These are phyloP conservation scores for Gymnoscopelus microlampas DNA, from an alignment of 2,797 vertebrate genomes.

Conservation along the genomic window DNA sequence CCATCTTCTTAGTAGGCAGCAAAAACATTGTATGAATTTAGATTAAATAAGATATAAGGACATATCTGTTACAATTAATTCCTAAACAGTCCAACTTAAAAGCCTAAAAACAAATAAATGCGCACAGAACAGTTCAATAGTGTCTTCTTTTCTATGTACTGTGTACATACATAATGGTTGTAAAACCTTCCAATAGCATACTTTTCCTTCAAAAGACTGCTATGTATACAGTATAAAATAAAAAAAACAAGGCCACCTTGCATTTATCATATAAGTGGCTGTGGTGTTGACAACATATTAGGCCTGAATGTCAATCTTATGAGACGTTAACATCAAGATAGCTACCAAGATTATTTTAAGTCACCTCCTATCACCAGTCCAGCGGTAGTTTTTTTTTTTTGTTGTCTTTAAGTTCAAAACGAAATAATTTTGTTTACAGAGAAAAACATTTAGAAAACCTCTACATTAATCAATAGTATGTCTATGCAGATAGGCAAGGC, in stretches of 20 bases:
- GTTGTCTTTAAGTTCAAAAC: too few species aligned
- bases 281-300: constrained; percentile 12
- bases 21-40: constrained; percentile 17
- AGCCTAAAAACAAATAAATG: constrained; percentile 45
- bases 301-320: neutral
- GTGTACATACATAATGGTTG: neutral
- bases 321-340: too few species aligned
- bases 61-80: too few species aligned
- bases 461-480: constrained; percentile 21
- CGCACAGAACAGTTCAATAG: constrained; percentile 65
- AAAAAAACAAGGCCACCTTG: constrained; percentile 15
- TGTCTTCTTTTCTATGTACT: constrained; percentile 39
- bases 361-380: neutral
- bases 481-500: constrained; percentile 68
- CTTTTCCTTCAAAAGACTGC: constrained; percentile 22
- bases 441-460: too few species aligned
- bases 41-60: too few species aligned
- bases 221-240: neutral
- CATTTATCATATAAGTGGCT: constrained; percentile 43
- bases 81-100: constrained; percentile 49
- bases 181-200: constrained; percentile 21
- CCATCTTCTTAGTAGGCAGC: constrained; percentile 57
- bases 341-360: neutral
- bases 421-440: too few species aligned
- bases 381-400: too few species aligned